A percentile compares a stretch with the other conserved stretches of the same genome.
These are phyloP conservation scores for Etheostoma cragini DNA, from an alignment of 2,113 vertebrate species.

Conservation along the genomic window DNA sequence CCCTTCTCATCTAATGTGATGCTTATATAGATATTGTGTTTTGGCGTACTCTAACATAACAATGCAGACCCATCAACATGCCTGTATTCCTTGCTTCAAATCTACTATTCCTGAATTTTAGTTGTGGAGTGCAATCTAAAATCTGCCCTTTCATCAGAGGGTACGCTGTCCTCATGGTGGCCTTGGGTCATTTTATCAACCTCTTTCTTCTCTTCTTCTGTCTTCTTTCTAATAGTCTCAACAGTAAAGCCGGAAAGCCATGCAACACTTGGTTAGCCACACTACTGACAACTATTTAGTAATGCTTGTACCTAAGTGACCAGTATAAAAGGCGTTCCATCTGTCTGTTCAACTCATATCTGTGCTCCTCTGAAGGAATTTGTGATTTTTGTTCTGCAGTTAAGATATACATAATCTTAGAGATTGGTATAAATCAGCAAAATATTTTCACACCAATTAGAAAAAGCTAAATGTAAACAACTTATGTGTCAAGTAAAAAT, in stretches of 20 bases:
- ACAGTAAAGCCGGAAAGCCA: neutral
- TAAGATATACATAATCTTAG: neutral
- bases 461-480: slow-evolving; percentile 20
- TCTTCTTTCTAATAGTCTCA: neutral
- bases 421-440: slow-evolving; percentile 26
- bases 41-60: neutral
- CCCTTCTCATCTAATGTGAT: slow-evolving; percentile 19
- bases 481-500: neutral
- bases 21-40: slow-evolving; percentile 14
- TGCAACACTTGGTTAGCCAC: neutral
- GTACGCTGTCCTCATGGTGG: neutral
- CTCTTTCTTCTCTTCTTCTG: neutral
- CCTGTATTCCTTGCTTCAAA: slow-evolving; percentile 1
- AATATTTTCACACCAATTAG: neutral
- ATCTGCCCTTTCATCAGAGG: neutral
- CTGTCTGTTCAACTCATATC: neutral
- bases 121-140: slow-evolving; percentile 12
- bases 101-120: neutral
- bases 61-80: neutral
- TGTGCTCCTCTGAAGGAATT: neutral
- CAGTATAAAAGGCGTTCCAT: neutral
- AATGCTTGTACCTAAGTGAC: neutral
- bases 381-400: neutral
- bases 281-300: neutral
- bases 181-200: neutral